Conservation (phyloP, 2,113 vertebrate genomes). For the Sphaerodactylus townsendi region DNA sequence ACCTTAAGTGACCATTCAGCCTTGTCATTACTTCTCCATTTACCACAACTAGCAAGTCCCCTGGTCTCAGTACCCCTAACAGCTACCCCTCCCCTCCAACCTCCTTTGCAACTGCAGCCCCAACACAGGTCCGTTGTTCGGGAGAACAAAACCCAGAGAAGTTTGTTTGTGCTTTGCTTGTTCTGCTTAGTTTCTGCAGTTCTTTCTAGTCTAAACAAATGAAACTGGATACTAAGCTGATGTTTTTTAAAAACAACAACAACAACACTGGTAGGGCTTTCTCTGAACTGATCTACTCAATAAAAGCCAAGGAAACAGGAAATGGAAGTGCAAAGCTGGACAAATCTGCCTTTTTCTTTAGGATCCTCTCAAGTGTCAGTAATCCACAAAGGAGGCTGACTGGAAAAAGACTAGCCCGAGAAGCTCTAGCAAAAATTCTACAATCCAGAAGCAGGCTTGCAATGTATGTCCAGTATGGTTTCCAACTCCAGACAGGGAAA, state of each 20-base stretch:
- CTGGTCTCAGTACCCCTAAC: conserved; percentile 3
- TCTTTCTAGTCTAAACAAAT: conserved; percentile 16
- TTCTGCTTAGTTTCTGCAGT: background rate
- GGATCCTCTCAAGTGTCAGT: rapidly evolving
- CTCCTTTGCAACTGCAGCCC: conserved; percentile 38
- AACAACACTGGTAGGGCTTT: background rate
- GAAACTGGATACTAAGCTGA: background rate
- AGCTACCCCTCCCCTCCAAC: background rate
- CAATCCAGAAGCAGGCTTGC: background rate
- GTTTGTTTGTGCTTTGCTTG: background rate
- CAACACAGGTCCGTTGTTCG: conserved; percentile 28
- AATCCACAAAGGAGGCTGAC: background rate
- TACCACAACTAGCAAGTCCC: background rate
- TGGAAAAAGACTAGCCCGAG: background rate
- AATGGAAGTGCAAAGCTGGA: background rate
- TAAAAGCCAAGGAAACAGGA: rapidly evolving
- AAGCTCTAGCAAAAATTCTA: background rate
- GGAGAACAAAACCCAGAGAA: background rate
- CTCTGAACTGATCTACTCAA: background rate
- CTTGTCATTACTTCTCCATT: background rate
- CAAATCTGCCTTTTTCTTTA: background rate
- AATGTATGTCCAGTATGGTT: background rate
- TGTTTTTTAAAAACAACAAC: too few relatives aligned
- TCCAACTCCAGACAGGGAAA: too few relatives aligned
- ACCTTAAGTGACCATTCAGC: background rate